phyloP scores from a whole-genome alignment of 1,140 invertebrate genomes.

The Papilio dardanus region DNA sequence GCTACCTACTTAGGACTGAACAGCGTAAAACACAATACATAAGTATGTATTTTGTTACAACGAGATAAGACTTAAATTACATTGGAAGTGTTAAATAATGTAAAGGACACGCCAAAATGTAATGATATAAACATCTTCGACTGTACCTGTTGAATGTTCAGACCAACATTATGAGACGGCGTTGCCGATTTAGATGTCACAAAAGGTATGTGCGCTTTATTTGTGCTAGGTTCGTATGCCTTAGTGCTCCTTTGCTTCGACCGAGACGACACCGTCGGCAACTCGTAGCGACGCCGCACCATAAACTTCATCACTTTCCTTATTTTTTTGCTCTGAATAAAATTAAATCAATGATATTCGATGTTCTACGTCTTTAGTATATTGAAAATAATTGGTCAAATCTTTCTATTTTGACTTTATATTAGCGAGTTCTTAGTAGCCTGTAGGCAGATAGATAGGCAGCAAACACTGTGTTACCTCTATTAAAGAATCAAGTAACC shows the following conservation, averaged over 20 bases:
- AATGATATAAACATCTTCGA: neutral
- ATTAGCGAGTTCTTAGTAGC: no score
- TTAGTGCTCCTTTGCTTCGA: slow-evolving; percentile 63
- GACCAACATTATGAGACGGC: slow-evolving; percentile 70
- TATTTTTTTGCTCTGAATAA: slow-evolving; percentile 6
- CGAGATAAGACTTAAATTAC: no score
- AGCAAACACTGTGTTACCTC: no score
- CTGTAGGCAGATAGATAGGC: no score
- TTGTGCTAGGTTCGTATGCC: slow-evolving; percentile 48
- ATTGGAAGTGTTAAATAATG: no score
- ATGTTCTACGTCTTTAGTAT: neutral
- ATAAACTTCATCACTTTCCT: slow-evolving; percentile 45
- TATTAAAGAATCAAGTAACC: no score
- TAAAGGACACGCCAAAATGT: neutral
- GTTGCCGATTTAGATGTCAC: slow-evolving; percentile 59
- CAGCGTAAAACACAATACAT: no score
- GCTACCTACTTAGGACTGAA: no score
- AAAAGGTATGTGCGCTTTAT: slow-evolving; percentile 62
- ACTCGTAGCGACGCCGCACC: slow-evolving; percentile 60
- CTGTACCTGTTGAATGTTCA: slow-evolving; percentile 68
- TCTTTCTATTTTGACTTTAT: neutral
- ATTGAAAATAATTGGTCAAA: neutral
- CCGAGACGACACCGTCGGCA: slow-evolving; percentile 66
- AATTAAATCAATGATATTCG: neutral
- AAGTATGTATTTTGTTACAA: no score